These are phyloP conservation scores for Ploceus nigricollis DNA, from an alignment of 2,113 vertebrate species.

Conservation along the genomic window DNA sequence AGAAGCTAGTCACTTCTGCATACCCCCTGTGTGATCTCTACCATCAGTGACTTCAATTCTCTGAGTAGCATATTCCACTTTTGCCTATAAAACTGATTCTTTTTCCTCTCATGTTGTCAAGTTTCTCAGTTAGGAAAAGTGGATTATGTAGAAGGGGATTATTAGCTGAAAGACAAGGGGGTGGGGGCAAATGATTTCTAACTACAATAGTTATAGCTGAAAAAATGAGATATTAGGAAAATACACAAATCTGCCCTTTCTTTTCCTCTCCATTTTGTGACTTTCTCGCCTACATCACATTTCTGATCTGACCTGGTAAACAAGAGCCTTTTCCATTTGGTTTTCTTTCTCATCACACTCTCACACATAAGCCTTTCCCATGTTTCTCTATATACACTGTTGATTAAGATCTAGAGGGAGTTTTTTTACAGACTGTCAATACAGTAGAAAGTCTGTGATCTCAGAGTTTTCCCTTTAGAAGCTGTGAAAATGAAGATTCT, in stretches of 20 bases:
- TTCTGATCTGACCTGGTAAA: neutral
- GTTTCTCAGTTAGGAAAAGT: neutral
- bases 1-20: neutral
- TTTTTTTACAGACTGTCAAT: neutral
- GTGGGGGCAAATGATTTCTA: neutral
- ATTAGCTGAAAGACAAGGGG: neutral
- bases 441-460: neutral
- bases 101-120: neutral
- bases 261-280: neutral
- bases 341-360: neutral
- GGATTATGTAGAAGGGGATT: neutral
- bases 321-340: neutral
- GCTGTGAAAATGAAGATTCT: neutral
- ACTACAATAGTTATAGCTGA: neutral
- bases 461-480: neutral
- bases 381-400: neutral
- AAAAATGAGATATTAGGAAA: neutral
- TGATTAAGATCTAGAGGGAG: neutral
- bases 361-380: neutral
- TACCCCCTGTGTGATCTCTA: neutral
- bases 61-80: neutral
- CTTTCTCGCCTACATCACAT: neutral
- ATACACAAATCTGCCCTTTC: neutral
- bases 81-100: neutral
- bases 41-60: neutral